A percentile compares a stretch with the other conserved stretches of the same genome.
Evolutionary conservation across 2,113 vertebrate genomes (phyloP).

Genomic region (Ciconia boyciana): DNA sequence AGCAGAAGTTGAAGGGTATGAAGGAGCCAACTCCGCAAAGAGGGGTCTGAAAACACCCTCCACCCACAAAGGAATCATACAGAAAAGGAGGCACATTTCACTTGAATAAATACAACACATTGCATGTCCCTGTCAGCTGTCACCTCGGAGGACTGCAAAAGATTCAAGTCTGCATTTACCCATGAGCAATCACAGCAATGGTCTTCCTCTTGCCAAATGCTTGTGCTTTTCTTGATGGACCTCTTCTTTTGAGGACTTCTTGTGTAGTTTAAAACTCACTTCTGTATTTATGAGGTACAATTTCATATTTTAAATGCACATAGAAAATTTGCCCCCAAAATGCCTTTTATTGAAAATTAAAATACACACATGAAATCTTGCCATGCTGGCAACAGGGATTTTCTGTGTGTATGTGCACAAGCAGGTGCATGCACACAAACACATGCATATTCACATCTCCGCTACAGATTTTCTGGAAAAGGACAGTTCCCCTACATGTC

Average conservation of each 20-base stretch:
- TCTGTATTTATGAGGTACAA: neutral
- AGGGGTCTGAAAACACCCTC: neutral
- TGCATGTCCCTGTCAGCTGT: neutral
- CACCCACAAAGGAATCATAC: neutral
- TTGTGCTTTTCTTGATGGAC: neutral
- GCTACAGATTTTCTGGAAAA: neutral
- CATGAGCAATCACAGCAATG: neutral
- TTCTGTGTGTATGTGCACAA: neutral
- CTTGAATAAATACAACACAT: neutral
- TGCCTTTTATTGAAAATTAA: neutral
- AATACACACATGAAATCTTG: neutral
- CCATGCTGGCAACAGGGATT: neutral
- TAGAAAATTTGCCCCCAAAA: neutral
- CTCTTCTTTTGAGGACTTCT: neutral
- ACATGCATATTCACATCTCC: fast-evolving
- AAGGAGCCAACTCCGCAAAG: neutral
- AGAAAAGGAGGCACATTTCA: neutral
- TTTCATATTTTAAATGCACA: neutral
- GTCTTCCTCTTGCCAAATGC: neutral
- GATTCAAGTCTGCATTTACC: neutral
- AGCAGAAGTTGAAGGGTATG: neutral
- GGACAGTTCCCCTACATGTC: neutral
- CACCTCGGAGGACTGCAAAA: neutral
- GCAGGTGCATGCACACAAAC: neutral
- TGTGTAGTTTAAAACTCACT: neutral